A percentile compares a stretch with the other conserved stretches of the same genome.
phyloP scores from a whole-genome alignment of 2,797 vertebrate genomes.

The Eremophila alpestris region DNA sequence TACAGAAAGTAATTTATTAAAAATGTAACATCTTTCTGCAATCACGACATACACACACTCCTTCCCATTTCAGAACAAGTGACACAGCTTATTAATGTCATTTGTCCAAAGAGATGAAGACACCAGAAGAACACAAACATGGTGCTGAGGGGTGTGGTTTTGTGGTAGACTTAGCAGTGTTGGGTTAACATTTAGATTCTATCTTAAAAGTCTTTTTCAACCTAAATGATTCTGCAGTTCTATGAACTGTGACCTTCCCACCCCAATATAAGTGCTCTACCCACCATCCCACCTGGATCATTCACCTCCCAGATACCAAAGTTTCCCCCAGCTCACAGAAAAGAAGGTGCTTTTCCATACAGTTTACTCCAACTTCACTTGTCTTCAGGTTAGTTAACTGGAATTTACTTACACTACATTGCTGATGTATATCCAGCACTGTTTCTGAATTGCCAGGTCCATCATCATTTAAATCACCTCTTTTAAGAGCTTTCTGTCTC shows the following conservation, averaged over 20 bases:
- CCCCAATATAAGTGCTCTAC: fast-evolving
- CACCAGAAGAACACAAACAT: background rate
- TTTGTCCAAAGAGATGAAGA: background rate
- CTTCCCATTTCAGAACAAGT: background rate
- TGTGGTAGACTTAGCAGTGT: background rate
- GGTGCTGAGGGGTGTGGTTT: background rate
- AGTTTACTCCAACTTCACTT: background rate
- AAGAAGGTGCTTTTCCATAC: background rate
- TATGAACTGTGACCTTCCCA: background rate
- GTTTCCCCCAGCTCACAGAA: background rate
- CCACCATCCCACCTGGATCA: background rate
- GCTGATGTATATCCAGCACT: background rate
- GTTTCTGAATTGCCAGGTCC: background rate
- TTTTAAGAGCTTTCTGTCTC: background rate
- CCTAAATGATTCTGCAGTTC: background rate
- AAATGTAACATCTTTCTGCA: background rate
- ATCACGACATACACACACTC: background rate
- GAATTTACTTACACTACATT: background rate
- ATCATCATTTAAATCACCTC: background rate
- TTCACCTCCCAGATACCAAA: background rate
- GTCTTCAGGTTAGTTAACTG: background rate
- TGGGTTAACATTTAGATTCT: background rate
- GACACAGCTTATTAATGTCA: background rate
- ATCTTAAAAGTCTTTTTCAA: background rate
- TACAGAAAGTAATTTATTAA: background rate